Evolutionary conservation across 1,140 invertebrate species (phyloP), one percentile per base, ranked within the genome.

Genomic region (Diabrotica virgifera): DNA sequence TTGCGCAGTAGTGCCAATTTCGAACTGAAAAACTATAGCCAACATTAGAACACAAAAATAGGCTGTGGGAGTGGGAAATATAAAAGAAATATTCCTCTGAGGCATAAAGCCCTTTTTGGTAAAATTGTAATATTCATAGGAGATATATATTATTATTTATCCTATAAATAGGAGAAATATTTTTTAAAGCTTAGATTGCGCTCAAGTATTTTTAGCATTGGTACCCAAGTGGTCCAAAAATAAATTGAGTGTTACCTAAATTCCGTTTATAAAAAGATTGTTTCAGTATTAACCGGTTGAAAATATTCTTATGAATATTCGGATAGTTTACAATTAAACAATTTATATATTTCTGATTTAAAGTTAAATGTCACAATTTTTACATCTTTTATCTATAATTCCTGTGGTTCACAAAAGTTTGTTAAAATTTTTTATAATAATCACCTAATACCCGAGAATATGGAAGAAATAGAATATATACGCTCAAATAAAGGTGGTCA

Each of bases 401-500:
- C 8, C 40, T 8, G 40, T 46, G 40, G 40, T n/a, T 6, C 40
- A 46, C 40, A 46, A 46, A 46, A 46, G 40, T 46, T 46, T 46
- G n/a, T 10, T 46, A 46, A 46, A 46, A 5, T 5, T 24, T 24
- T 24, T 24, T 24, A 24, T 24, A 24, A 24, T 24, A 24, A 24
- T 24, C 24, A 24, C 24, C 4, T 24, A 24, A 24, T 24, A 24
- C 24, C 24, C 24, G 4, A 24, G 24, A 24, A 24, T 36, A 71
- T 69, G 63, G 64, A 73, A 37, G 65, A 69, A 58, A 60, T 72
- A 5, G 70, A 75, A 57, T 62, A 72, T 36, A 67, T 75, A 13
- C 60, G 66, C 24, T 82, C 81, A 10, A 82, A 82, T 54, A 82
- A 81, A 68, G 80, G 80, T 5, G 80, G 80, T 0, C 77, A 77